Conservation (phyloP, 2,888 invertebrate species). For the Callyntrura guangdongensis region DNA sequence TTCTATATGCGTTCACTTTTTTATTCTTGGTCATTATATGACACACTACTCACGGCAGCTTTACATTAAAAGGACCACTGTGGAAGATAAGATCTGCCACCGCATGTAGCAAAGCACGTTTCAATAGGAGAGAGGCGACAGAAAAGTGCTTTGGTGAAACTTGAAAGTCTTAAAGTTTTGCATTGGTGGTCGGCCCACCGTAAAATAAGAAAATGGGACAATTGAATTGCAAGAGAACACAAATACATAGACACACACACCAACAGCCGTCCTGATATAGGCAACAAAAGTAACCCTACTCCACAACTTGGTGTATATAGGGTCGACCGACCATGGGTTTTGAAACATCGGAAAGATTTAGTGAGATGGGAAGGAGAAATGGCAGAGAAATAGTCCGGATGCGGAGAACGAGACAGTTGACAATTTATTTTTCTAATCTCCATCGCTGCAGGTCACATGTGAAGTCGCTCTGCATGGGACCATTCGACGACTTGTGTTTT, state of each 20-base stretch:
- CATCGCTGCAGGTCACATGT: conserved; percentile 72
- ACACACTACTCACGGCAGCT: conserved; percentile 9
- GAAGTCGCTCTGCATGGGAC: conserved; percentile 52
- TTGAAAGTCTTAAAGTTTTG: conserved; percentile 6
- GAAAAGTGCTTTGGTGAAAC: too few species aligned
- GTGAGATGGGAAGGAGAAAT: conserved; percentile 59
- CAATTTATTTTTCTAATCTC: conserved; percentile 79
- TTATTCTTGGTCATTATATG: too few species aligned
- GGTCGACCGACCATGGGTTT: too few species aligned
- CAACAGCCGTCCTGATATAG: too few species aligned
- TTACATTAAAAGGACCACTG: conserved; percentile 13
- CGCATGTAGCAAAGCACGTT: neutral
- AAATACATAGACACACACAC: neutral
- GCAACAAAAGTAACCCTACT: too few species aligned
- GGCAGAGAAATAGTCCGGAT: conserved; percentile 70
- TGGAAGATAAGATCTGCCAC: conserved; percentile 4
- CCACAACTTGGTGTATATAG: too few species aligned
- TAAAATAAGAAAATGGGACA: conserved; percentile 6
- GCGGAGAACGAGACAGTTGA: conserved; percentile 75
- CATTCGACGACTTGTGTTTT: conserved; percentile 18
- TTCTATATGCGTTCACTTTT: too few species aligned
- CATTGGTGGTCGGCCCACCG: neutral
- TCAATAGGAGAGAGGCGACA: neutral
- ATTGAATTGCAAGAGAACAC: conserved; percentile 28
- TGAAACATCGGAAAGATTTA: conserved; percentile 50